Conservation (phyloP, 2,797 vertebrate species). For the Thripadectes ignobilis region DNA sequence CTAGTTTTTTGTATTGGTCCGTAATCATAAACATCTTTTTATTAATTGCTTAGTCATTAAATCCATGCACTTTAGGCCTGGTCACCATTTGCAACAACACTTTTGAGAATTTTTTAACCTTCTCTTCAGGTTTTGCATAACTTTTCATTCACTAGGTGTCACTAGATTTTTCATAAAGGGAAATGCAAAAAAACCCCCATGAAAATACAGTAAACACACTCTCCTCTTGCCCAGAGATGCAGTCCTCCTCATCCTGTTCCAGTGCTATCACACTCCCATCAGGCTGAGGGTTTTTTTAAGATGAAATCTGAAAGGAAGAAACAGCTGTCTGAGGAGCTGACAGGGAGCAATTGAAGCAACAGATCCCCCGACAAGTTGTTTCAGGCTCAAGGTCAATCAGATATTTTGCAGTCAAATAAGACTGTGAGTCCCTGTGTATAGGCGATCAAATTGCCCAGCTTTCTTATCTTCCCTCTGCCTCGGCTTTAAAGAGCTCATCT, state of each 20-base stretch:
- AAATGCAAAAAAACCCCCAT: neutral
- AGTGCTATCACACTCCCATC: neutral
- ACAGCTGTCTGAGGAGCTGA: neutral
- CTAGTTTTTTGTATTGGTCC: neutral
- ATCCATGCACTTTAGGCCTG: neutral
- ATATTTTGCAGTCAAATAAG: constrained; percentile 39
- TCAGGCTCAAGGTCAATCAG: constrained; percentile 52
- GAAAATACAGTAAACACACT: neutral
- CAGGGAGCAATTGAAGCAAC: neutral
- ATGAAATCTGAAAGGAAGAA: neutral
- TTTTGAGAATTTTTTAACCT: neutral
- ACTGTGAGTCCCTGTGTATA: neutral
- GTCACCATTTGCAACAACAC: neutral
- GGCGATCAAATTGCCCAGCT: neutral
- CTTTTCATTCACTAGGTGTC: neutral
- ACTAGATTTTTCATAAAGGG: neutral
- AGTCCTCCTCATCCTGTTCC: neutral
- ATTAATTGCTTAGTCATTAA: neutral
- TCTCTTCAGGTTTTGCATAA: neutral
- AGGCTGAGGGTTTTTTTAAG: neutral
- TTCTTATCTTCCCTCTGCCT: constrained; percentile 15
- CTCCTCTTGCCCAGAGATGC: neutral
- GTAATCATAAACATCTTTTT: neutral
- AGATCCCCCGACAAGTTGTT: constrained; percentile 10
- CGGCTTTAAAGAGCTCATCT: neutral